Percentiles rank a stretch among this genome's conserved stretches.
Conservation (phyloP, 2,113 vertebrate species). For the Strix uralensis region DNA sequence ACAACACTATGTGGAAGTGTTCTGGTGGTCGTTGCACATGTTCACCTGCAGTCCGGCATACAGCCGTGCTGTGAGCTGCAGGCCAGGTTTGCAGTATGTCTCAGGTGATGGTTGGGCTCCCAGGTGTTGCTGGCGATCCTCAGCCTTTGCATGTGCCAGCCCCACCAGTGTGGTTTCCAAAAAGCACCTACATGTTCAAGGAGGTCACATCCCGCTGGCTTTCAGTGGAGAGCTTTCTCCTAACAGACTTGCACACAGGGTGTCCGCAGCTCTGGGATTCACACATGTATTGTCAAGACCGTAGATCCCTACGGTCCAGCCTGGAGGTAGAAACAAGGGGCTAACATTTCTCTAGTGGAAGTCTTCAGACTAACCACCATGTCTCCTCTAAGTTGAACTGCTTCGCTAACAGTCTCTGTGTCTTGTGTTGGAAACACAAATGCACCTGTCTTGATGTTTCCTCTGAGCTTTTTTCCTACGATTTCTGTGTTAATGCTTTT, state of each 20-base stretch:
- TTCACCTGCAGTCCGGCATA: neutral
- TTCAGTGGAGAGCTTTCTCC: neutral
- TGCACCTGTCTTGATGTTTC: neutral
- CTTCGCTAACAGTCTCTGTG: neutral
- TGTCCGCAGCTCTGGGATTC: neutral
- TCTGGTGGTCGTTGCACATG: neutral
- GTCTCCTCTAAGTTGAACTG: neutral
- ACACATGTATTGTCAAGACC: rapidly evolving
- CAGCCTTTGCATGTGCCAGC: rapidly evolving
- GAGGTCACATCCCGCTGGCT: neutral
- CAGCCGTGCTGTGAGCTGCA: neutral
- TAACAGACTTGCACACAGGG: neutral
- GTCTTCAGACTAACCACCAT: neutral
- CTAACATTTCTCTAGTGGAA: neutral
- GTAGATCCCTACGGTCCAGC: neutral
- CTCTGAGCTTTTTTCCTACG: neutral
- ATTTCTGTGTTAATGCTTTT: neutral
- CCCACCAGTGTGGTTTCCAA: rapidly evolving
- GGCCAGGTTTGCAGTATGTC: neutral
- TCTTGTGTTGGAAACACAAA: neutral
- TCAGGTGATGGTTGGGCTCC: neutral
- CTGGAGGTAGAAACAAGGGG: neutral
- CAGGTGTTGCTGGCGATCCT: neutral
- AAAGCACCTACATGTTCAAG: neutral
- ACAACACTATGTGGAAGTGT: rapidly evolving